Base-by-base conservation (phyloP, 2,888 invertebrate genomes). In the Apamea epomidion region DNA sequence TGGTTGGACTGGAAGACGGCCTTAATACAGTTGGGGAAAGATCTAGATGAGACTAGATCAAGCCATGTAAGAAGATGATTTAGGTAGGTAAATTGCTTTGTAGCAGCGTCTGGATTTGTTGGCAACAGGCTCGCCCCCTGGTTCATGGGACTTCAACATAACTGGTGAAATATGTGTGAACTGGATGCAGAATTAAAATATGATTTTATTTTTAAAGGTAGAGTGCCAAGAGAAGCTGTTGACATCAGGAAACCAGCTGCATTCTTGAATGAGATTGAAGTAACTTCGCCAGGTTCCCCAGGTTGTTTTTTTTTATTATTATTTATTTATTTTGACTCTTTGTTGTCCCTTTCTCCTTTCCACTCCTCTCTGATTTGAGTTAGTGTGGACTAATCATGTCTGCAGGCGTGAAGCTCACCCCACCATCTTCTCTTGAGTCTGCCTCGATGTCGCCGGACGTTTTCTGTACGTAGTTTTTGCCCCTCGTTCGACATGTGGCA, bases 171-270 rank as follows among this genome's bases (percentile, higher is more conserved):
- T 58, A 0, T 25, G 25, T 25, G 58, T 25, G 58, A 58, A 10
- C 16, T 67, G 51, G n/a, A 67, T 72, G 75, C 54, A 48, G 29
- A 83, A 75, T 58, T 67, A 37, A 67, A 87, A 87, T 76, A 84
- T 74, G 37, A 60, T 71, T 64, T 60, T 73, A 25, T 81, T 42
- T 58, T 29, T 87, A 85, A 85, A 85, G 85, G 81, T 58, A 87
- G 65, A 75, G 21, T 58, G 10, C 69, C 74, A 60, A 69, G 10
- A 1, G 8, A n/a, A 14, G 7, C 0, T 5, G 29, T 0, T 3
- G 3, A 18, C 0, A 7, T 48, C 62, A 69, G 21, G 7, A n/a
- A 21, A 32, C 4, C 29, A 51, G 2, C 29, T 25, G n/a, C 1
- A 8, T 0, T 0, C 5, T 6, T 8, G 0, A 25, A 0, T 0